Evolutionary conservation across 2,888 invertebrate genomes (phyloP), one percentile per base, ranked within the genome.

Genomic region (Drosophila fungiperda): DNA sequence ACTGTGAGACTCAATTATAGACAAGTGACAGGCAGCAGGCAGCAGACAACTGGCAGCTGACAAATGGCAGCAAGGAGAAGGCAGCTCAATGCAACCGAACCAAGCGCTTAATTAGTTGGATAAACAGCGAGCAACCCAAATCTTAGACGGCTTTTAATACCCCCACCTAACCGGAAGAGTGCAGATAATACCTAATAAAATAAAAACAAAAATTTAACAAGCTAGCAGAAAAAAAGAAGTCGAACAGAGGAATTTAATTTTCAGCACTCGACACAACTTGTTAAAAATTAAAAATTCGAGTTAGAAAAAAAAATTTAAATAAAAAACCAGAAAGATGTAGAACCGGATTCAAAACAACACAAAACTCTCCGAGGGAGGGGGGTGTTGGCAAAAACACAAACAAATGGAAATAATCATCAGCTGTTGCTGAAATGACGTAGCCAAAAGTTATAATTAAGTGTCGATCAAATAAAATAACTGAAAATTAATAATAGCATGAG

Each of bases 271-370:
- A 65, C 62, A 67, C 54, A 69, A 63, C 72, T 67, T 73, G 70
- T 68, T 77, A 61, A 55, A 62, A 54, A 45, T 45, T 29, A 49
- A 36, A 71, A 29, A 61, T 38, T 38, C 23, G 45, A 45, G 38
- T 15, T 55, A 17, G 11, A 26, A 40, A 50, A 59, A 59, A 36
- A 45, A 23, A 12, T n/a, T 2, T n/a, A 45, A 45, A 50, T 78
- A 88, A 90, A 38, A 32, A 50, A 80, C 89, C 75, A 83, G 89
- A 86, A 88, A 76, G 76, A 77, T 42, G 68, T 74, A 89, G 83
- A 86, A 83, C 86, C 86, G 90, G 86, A 88, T 90, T 78, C 71
- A 70, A 23, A 87, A 76, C 85, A 70, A 82, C 82, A 84, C 81
- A 89, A 84, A 81, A 73, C 60, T 66, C 50, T 59, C 60, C 54